These are phyloP conservation scores for Ellobius talpinus DNA, from an alignment of 2,113 vertebrate species.

Conservation along the genomic window DNA sequence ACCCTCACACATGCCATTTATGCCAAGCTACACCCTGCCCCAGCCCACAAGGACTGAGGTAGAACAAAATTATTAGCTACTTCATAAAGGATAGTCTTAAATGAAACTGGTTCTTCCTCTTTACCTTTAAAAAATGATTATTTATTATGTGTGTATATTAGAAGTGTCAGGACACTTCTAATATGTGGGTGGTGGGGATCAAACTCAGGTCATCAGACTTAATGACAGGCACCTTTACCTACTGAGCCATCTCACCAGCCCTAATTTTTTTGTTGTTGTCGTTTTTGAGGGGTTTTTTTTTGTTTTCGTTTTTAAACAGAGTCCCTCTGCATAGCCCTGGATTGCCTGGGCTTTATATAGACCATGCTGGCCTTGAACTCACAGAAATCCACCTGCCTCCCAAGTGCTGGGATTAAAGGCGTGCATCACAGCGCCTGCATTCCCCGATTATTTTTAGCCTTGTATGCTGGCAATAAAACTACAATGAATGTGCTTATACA, in stretches of 20 bases:
- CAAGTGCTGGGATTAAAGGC: not conserved
- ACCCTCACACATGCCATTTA: not conserved
- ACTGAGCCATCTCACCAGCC: not conserved
- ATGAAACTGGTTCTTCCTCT: not conserved
- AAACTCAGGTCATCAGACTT: not conserved
- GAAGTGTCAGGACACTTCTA: not conserved
- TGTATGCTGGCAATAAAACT: not conserved
- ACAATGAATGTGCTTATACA: not conserved
- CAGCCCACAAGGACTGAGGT: not conserved
- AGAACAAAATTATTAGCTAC: not conserved
- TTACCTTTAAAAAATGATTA: not conserved
- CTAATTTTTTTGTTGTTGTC: not conserved
- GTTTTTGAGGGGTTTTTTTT: not conserved
- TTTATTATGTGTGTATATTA: not conserved
- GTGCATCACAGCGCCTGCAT: not conserved
- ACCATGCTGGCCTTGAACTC: not conserved
- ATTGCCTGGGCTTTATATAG: not conserved
- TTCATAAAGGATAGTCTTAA: slow-evolving; percentile 5
- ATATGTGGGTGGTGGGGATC: not conserved
- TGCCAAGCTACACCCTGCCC: not conserved
- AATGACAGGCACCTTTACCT: not conserved
- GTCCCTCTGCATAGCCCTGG: not conserved
- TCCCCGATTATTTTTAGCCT: too few species aligned
- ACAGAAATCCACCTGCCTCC: not conserved
- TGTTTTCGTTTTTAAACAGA: not conserved